Percentiles rank a stretch among this genome's conserved stretches.
phyloP scores from a whole-genome alignment of 1,140 invertebrate genomes.

The Drosophila dunni region DNA sequence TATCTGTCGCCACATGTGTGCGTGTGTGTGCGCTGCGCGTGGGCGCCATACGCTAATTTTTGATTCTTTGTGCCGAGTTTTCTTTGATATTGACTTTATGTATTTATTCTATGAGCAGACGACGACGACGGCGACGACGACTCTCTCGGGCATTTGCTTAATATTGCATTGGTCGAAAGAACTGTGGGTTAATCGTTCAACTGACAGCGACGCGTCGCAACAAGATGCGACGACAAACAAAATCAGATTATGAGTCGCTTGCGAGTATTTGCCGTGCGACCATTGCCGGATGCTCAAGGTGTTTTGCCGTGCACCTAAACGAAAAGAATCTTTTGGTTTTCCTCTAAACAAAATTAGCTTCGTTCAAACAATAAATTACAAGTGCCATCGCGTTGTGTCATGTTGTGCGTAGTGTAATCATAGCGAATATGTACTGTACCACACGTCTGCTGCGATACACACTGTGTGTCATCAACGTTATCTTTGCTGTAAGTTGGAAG shows the following conservation, averaged over 20 bases:
- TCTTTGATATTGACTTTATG: conserved; percentile 63
- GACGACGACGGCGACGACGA: conserved; percentile 13
- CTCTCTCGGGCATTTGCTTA: conserved; percentile 28
- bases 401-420: conserved; percentile 20
- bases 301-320: conserved; percentile 12
- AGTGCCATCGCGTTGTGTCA: conserved; percentile 23
- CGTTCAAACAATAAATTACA: conserved; percentile 13
- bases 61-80: conserved; percentile 43
- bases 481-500: conserved; percentile 68
- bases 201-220: conserved; percentile 43
- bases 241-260: conserved; percentile 69
- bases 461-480: conserved; percentile 62
- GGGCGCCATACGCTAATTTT: conserved; percentile 67
- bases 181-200: conserved; percentile 65
- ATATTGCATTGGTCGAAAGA: conserved; percentile 55
- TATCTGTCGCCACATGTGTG: conserved; percentile 21
- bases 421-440: conserved; percentile 63
- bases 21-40: conserved; percentile 58
- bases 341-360: not conserved
- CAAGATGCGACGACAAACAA: conserved; percentile 62
- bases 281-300: conserved; percentile 69
- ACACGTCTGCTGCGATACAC: conserved; percentile 58
- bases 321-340: not conserved
- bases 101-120: conserved; percentile 20
- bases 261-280: conserved; percentile 56